phyloP scores from a whole-genome alignment of 1,140 invertebrate species.

The Sweltsa coloradensis region DNA sequence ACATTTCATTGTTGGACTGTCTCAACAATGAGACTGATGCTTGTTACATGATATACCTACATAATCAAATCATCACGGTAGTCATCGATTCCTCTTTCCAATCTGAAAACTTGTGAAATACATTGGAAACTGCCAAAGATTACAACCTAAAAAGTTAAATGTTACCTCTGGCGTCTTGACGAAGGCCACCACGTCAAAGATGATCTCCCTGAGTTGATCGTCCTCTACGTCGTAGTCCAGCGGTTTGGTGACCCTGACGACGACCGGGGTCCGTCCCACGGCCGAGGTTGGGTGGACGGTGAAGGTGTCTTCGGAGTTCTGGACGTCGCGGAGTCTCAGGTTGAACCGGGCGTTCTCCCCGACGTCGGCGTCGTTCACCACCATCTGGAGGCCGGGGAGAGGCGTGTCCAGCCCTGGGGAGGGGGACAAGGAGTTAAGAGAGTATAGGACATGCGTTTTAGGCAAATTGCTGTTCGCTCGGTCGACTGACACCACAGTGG shows the following conservation, averaged over 20 bases:
- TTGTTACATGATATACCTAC: too few relatives aligned
- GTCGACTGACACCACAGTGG: too few relatives aligned
- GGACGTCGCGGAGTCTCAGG: slow-evolving; percentile 44
- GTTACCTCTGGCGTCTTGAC: slow-evolving; percentile 31
- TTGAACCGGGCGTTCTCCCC: slow-evolving; percentile 63
- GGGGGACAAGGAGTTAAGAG: too few relatives aligned
- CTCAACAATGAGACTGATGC: too few relatives aligned
- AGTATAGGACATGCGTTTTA: too few relatives aligned
- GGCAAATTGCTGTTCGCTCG: too few relatives aligned
- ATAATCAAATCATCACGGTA: too few relatives aligned
- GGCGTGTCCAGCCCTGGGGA: slow-evolving; percentile 31
- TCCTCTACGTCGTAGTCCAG: slow-evolving; percentile 59
- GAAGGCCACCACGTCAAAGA: slow-evolving; percentile 59
- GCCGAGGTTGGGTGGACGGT: slow-evolving; percentile 49
- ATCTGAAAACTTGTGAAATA: too few relatives aligned
- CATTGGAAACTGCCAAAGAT: too few relatives aligned
- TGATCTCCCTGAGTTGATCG: slow-evolving; percentile 40
- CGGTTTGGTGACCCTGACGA: slow-evolving; percentile 51
- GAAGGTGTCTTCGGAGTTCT: slow-evolving; percentile 46
- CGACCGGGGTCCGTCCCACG: slow-evolving; percentile 58
- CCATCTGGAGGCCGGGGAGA: slow-evolving; percentile 51
- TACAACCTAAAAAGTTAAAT: too few relatives aligned
- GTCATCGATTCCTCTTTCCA: too few relatives aligned
- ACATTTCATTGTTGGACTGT: too few relatives aligned
- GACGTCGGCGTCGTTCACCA: slow-evolving; percentile 61